Base-by-base conservation (phyloP, 1,140 invertebrate genomes). In the Euwallacea fornicatus region DNA sequence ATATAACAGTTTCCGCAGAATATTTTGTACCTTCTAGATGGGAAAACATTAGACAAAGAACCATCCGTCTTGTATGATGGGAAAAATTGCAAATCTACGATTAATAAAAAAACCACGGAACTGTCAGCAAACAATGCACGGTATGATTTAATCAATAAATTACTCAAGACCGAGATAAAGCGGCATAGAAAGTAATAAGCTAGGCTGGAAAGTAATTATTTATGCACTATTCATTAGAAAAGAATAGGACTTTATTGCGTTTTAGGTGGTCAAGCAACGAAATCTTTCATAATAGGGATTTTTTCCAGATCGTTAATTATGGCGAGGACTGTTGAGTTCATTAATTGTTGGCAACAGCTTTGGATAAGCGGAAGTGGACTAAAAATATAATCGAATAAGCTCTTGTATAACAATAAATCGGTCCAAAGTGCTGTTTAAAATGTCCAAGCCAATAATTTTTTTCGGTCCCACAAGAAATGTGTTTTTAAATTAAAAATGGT, bases 91-190 rank as follows among this genome's bases (percentile, higher is more conserved):
- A 15, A 56, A 56, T 11, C 46, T 50, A 6, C 21, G 4, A 33
- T 50, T 56, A 56, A 56, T 55, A 60, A 68, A 60, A 54, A 13
- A 33, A 33, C 9, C 9, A 44, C 53, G 55, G 55, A 58, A 66
- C 63, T 41, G 46, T 42, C 46, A 10, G 9, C 50, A 7, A 13
- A 56, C 55, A 68, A 66, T 66, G 63, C 6, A 59, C n/a, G 42
- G 66, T 16, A 21, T 50, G 66, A 68, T 68, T 68, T 46, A 60
- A 68, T 68, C 66, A 60, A 59, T 60, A 11, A 11, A 68, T 68
- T 68, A 60, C 44, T 44, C 59, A 68, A 68, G 55, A 58, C n/a
- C 55, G 42, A 56, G 50, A 66, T 66, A 55, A 42, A 33, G 47
- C n/a, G 56, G 13, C 53, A 47, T 47, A 68, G 66, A 60, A 68